Evolutionary conservation across 2,797 vertebrate genomes (phyloP).

Genomic region (Dendrocincla fuliginosa): DNA sequence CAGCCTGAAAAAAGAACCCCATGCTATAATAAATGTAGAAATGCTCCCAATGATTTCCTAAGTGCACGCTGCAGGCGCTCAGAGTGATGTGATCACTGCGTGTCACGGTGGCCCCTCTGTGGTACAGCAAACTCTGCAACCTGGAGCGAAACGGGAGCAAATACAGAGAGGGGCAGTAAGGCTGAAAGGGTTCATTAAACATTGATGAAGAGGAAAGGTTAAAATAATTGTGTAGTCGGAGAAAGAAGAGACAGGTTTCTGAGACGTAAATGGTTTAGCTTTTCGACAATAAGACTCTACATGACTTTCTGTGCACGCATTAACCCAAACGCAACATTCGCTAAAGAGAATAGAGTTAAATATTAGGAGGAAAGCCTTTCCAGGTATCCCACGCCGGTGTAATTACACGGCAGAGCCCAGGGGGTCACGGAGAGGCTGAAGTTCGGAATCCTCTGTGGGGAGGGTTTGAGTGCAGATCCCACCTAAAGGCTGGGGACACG

Average conservation of each 20-base stretch:
- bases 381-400: neutral
- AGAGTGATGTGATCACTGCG: neutral
- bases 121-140: neutral
- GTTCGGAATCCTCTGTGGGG: no score
- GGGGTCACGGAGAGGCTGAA: neutral
- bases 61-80: neutral
- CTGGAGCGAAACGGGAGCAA: neutral
- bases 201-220: neutral
- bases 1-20: neutral
- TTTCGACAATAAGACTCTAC: neutral
- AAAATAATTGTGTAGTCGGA: neutral
- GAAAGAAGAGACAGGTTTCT: neutral
- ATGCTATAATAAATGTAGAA: neutral
- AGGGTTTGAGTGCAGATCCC: no score
- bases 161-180: neutral
- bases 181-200: neutral
- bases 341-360: neutral
- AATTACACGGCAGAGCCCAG: neutral
- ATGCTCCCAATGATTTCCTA: neutral
- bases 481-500: no score
- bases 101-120: accelerated
- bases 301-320: accelerated
- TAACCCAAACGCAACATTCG: accelerated
- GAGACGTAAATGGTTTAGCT: neutral
- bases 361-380: neutral